Base-by-base conservation (phyloP, 2,797 vertebrate species). In the Lithobates sylvaticus region DNA sequence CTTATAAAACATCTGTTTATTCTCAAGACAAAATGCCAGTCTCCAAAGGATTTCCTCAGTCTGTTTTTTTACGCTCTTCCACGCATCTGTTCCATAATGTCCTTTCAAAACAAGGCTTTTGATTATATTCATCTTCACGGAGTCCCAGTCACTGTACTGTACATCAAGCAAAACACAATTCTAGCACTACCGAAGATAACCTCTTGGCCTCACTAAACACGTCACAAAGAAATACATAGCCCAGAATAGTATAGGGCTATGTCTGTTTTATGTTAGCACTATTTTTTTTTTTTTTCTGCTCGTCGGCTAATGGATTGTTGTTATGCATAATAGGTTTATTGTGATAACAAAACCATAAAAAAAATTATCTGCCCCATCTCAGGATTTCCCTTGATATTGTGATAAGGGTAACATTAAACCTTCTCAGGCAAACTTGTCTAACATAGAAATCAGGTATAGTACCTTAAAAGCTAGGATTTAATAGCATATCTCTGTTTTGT, bases 1-100 rank as follows among this genome's bases (percentile, higher is more conserved):
- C 44, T 58, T 86, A 50, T 76, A 76, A 76, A 76, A 58, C 84
- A 85, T 85, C 84, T 85, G 84, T 86, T 86, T 68, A 81, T 76
- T 86, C 71, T 86, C 84, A 86, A 86, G 72, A 68, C 64, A 86
- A 86, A 81, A 64, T 81, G 70, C 29, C 77, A 69, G 64, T 81
- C 84, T 81, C 71, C 44, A 81, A 64, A 75, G 84, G 65, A 85
- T 86, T 86, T 81, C 64, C 71, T 86, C 23, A 81, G 47, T 80
- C 72, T 73, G 50, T 75, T 58, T 70, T 39, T 72, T 81, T 58
- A 76, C 80, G 44, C 74, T 76, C 32, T 64, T 69, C 18, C 29
- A 81, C 74, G 77, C 72, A 81, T 74, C 23, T 76, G 61, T 42
- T 81, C 84, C 32, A 76, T 42, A 69, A 81, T 39, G 71, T 80